Percentiles rank a stretch among this genome's conserved stretches.
Conservation (phyloP, 2,113 vertebrate genomes). For the Paralichthys olivaceus region DNA sequence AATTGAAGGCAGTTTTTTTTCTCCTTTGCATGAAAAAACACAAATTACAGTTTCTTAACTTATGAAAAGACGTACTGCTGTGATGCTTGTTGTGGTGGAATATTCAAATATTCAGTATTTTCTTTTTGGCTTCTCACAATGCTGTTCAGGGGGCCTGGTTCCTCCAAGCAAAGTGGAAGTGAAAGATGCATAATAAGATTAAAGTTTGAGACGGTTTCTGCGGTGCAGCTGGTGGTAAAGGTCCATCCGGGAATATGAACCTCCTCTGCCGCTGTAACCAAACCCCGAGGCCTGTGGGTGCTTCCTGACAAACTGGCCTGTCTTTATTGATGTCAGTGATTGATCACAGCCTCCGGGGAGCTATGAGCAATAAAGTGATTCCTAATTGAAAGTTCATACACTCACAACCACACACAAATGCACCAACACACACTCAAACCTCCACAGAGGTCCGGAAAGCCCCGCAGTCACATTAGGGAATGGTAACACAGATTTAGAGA, state of each 20-base stretch:
- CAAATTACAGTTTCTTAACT: slow-evolving; percentile 20
- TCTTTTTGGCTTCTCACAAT: background rate
- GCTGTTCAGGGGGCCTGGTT: slow-evolving; percentile 19
- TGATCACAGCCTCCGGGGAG: slow-evolving; percentile 71
- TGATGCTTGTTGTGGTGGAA: background rate
- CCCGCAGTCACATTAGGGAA: slow-evolving; percentile 16
- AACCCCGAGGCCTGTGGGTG: slow-evolving; percentile 39
- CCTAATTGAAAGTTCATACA: slow-evolving; percentile 77
- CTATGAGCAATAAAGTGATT: slow-evolving; percentile 78
- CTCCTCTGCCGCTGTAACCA: slow-evolving; percentile 32
- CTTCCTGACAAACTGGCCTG: slow-evolving; percentile 74
- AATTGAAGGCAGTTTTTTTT: background rate
- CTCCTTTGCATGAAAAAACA: slow-evolving; percentile 9
- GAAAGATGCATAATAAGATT: slow-evolving; percentile 40
- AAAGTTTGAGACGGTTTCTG: slow-evolving; percentile 39
- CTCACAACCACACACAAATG: slow-evolving; percentile 19
- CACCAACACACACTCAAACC: background rate
- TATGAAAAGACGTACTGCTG: slow-evolving; percentile 1
- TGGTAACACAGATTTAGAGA: slow-evolving; percentile 11
- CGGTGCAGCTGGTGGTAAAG: slow-evolving; percentile 38
- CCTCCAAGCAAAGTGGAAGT: slow-evolving; percentile 7
- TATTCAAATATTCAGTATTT: slow-evolving; percentile 19
- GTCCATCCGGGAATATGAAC: slow-evolving; percentile 38
- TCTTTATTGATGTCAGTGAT: slow-evolving; percentile 79
- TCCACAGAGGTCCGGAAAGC: slow-evolving; percentile 5